Evolutionary conservation across 1,140 invertebrate genomes (phyloP).

Genomic region (Bacillus rossius): DNA sequence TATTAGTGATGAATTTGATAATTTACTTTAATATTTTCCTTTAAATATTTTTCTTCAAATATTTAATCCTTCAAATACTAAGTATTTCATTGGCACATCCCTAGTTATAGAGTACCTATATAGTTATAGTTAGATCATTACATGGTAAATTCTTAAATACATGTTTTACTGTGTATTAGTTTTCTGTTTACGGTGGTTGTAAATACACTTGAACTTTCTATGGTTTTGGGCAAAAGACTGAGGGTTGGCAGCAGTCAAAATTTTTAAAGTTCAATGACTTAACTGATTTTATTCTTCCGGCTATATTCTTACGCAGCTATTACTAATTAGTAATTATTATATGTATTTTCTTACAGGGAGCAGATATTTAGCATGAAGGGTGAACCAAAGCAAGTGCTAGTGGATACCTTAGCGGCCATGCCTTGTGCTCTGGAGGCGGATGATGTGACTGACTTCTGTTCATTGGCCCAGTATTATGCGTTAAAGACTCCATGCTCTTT

Average conservation of each 20-base stretch:
- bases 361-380: slow-evolving; percentile 76
- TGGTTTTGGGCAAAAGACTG: background rate
- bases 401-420: slow-evolving; percentile 68
- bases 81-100: no score
- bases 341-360: slow-evolving; percentile 62
- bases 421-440: slow-evolving; percentile 83
- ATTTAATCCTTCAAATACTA: no score
- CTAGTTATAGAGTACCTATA: no score
- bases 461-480: slow-evolving; percentile 90
- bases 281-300: background rate
- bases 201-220: no score
- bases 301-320: background rate
- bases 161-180: no score
- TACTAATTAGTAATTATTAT: no score
- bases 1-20: no score
- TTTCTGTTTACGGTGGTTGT: no score
- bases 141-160: no score
- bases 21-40: no score
- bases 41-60: no score
- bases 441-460: slow-evolving; percentile 96
- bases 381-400: slow-evolving; percentile 63
- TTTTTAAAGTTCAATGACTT: background rate
- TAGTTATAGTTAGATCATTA: no score
- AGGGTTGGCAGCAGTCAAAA: background rate
- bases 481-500: slow-evolving; percentile 90